A percentile compares a stretch with the other conserved stretches of the same genome.
Evolutionary conservation across 2,888 invertebrate species (phyloP).

Genomic region (Trypoxylon attenuatum): DNA sequence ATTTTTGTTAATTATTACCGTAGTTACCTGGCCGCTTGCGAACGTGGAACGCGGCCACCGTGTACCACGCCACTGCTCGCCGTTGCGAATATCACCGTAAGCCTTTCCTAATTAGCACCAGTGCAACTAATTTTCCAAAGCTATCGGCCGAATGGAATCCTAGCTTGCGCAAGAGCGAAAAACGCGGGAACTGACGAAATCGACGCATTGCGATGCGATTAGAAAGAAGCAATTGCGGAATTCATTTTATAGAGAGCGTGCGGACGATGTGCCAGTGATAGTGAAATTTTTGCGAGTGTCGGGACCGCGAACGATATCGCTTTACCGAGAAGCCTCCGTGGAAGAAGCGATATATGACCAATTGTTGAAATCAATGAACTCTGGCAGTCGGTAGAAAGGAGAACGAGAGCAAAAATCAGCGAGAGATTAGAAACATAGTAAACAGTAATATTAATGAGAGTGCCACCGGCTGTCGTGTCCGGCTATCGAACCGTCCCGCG

Average conservation of each 20-base stretch:
- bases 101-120: no score
- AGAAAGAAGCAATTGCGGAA: background rate
- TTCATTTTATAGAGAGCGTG: no score
- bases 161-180: no score
- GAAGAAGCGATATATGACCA: slow-evolving; percentile 45
- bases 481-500: slow-evolving; percentile 59
- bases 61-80: no score
- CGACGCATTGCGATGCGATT: no score
- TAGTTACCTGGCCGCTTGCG: slow-evolving; percentile 28
- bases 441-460: slow-evolving; percentile 68
- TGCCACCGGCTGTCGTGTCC: slow-evolving; percentile 55
- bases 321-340: slow-evolving; percentile 45
- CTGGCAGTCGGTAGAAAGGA: slow-evolving; percentile 44
- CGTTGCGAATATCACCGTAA: no score
- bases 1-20: slow-evolving; percentile 49
- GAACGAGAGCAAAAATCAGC: slow-evolving; percentile 35
- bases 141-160: no score
- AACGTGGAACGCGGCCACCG: background rate
- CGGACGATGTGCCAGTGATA: slow-evolving; percentile 34
- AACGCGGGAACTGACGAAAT: no score
- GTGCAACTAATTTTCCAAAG: no score
- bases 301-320: slow-evolving; percentile 9
- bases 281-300: slow-evolving; percentile 11
- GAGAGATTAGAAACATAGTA: slow-evolving; percentile 62
- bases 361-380: slow-evolving; percentile 57